A percentile compares a stretch with the other conserved stretches of the same genome.
phyloP scores from a whole-genome alignment of 2,888 invertebrate species.

The Laothoe populi region DNA sequence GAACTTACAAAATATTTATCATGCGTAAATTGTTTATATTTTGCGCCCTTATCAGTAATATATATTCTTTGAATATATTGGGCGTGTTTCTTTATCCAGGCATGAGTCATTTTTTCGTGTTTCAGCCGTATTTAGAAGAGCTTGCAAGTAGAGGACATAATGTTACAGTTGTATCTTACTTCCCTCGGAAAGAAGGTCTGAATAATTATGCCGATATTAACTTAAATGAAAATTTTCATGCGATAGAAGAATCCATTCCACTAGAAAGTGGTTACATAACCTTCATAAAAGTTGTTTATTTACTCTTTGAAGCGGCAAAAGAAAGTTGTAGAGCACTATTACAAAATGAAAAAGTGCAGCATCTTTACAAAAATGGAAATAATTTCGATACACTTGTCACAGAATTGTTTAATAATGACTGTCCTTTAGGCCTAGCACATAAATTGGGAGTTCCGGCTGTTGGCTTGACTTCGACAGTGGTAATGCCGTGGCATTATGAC shows the following conservation, averaged over 20 bases:
- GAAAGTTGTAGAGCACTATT: constrained; percentile 11
- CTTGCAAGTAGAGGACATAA: constrained; percentile 84
- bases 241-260: not conserved
- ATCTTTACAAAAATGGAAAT: constrained; percentile 1
- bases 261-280: not conserved
- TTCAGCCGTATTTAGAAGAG: constrained; percentile 79
- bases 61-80: constrained; percentile 67
- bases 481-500: constrained; percentile 80
- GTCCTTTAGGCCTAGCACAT: constrained; percentile 79
- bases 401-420: constrained; percentile 82
- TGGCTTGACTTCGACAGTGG: constrained; percentile 72
- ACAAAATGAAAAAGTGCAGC: constrained; percentile 6
- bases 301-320: not conserved
- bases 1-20: not conserved
- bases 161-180: constrained; percentile 85
- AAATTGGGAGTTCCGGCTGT: constrained; percentile 76
- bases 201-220: constrained; percentile 23
- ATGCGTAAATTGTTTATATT: constrained; percentile 1
- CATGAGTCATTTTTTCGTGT: constrained; percentile 86
- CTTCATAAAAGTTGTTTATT: not conserved
- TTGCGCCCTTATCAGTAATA: constrained; percentile 28
- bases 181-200: constrained; percentile 63
- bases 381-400: constrained; percentile 46
- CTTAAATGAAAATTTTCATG: constrained; percentile 3
- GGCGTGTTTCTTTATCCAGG: constrained; percentile 85